Percentiles rank a stretch among this genome's conserved stretches.
phyloP scores from a whole-genome alignment of 2,888 invertebrate species.

The Sinodicranocentrus sp. region DNA sequence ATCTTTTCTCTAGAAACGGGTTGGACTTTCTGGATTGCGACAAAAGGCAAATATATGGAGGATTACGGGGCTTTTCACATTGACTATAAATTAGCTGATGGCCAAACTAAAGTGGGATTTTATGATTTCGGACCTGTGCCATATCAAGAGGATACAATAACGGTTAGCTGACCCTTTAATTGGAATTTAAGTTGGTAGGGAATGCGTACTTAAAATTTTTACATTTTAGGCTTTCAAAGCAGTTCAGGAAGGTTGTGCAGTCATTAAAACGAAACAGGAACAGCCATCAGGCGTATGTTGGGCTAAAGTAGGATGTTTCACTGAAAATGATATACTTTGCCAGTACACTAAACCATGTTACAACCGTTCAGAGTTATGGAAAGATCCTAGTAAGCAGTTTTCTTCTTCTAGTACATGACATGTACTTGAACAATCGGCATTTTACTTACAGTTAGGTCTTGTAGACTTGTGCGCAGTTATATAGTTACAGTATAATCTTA shows the following conservation, averaged over 20 bases:
- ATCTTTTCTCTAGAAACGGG: slow-evolving; percentile 34
- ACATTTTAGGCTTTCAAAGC: slow-evolving; percentile 17
- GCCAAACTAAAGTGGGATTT: slow-evolving; percentile 33
- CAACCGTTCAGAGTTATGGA: slow-evolving; percentile 40
- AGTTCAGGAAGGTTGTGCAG: slow-evolving; percentile 24
- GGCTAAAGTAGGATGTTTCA: slow-evolving; percentile 24
- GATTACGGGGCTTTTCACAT: slow-evolving; percentile 33
- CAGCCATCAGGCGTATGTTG: slow-evolving; percentile 31
- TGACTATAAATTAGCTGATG: slow-evolving; percentile 44
- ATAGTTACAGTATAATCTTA: not conserved
- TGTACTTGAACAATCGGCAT: no score
- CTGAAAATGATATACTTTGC: slow-evolving; percentile 28
- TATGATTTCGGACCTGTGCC: slow-evolving; percentile 43
- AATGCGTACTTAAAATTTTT: no score
- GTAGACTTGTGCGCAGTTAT: no score
- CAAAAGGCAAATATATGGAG: slow-evolving; percentile 24
- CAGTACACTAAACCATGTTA: slow-evolving; percentile 56
- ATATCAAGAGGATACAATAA: no score
- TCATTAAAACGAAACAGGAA: not conserved
- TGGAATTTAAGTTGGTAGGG: no score
- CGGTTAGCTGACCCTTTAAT: no score
- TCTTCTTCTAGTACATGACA: no score
- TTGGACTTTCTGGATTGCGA: slow-evolving; percentile 46
- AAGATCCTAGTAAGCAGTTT: slow-evolving; percentile 44
- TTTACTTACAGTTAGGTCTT: no score